Conservation (phyloP, 2,797 vertebrate genomes). For the Steatocranus sp. region DNA sequence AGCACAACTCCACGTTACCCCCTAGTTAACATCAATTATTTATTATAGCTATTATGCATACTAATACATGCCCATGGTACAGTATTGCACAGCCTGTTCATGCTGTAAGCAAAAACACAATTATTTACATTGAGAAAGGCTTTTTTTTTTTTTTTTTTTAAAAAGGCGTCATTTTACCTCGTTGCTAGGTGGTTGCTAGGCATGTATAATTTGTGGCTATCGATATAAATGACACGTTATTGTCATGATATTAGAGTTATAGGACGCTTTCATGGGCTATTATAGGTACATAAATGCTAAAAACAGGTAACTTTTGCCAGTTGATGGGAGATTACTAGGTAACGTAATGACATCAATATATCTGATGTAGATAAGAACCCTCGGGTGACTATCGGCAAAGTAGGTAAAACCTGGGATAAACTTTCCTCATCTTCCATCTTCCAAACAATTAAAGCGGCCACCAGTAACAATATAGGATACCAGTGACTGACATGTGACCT, state of each 20-base stretch:
- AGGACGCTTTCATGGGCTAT: not conserved
- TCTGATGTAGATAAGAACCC: not conserved
- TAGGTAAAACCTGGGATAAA: not conserved
- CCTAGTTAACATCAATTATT: not conserved
- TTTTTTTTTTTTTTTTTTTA: not conserved
- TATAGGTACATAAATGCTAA: not conserved
- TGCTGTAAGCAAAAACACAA: not conserved
- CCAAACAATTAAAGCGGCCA: accelerated
- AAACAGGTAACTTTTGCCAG: not conserved
- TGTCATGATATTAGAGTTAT: not conserved
- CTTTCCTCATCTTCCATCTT: not conserved
- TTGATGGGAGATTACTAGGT: not conserved
- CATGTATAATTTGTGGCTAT: not conserved
- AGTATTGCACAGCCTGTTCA: not conserved
- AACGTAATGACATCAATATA: not conserved
- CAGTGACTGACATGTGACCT: not conserved
- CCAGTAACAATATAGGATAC: not conserved
- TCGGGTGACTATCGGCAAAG: not conserved
- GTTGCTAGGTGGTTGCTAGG: not conserved
- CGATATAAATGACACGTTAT: not conserved
- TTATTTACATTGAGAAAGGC: accelerated
- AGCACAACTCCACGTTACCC: not conserved
- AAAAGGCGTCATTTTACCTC: accelerated
- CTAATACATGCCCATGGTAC: not conserved
- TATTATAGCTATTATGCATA: not conserved